Evolutionary conservation across 2,888 invertebrate genomes (phyloP), one percentile per base, ranked within the genome.

Genomic region (Acleris laterana): DNA sequence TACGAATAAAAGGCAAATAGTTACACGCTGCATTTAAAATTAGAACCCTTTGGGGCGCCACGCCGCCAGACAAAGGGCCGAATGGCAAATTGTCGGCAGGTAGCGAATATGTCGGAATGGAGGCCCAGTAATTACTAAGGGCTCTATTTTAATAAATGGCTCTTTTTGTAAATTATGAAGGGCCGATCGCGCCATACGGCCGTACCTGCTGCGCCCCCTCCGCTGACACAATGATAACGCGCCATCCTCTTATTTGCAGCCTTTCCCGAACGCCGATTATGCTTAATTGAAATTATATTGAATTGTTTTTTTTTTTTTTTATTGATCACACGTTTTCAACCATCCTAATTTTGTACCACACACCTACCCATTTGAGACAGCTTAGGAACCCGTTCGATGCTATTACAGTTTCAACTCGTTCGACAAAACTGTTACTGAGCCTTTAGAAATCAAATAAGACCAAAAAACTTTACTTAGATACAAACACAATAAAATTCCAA

Each of bases 41-140:
- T 91, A 87, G 85, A 93, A 90, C 93, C 93, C 93, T 93, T 93
- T 93, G 87, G 93, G 92, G 92, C 92, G 92, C 93, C 93, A 91
- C 91, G 86, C 92, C 89, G 91, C 81, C 92, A 90, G 87, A 93
- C 92, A 93, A 93, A 88, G 87, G 82, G 84, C 84, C 89, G 85
- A 91, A 90, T 92, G 89, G 89, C 92, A 89, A 93, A 93, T 89
- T 91, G 89, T 83, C 84, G 85, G 92, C 92, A 92, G 91, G 93
- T 93, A 93, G 93, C 92, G 91, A 93, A 92, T 91, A 90, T 88
- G 84, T 82, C 81, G 84, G 83, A 89, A 84, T 84, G 85, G 81
- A 86, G 82, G 84, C 83, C 84, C 86, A 83, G 89, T 92, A 92
- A 93, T 92, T 92, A 91, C 85, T 81, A 84, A 86, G 89, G 89